Base-by-base conservation (phyloP, 2,113 vertebrate species). In the Ctenodactylus gundi region DNA sequence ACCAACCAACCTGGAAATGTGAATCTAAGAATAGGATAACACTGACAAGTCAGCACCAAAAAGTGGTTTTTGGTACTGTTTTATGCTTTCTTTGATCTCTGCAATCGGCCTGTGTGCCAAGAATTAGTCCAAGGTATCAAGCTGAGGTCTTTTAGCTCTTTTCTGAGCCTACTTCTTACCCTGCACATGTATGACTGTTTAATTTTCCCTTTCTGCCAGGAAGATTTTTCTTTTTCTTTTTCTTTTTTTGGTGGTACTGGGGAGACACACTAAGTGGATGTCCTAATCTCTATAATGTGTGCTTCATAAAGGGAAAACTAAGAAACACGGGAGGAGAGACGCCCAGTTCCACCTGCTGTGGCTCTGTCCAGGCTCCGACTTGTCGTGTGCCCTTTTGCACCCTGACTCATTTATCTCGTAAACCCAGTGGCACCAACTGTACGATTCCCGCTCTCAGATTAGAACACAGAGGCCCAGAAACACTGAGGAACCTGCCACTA, bases 401-500 rank as follows among this genome's bases (percentile, higher is more conserved):
- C 44, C 46, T 3, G 3, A 36, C 14, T 2, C n/a, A 2, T 18
- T 31, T 29, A 14, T 1, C 70, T 55, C 44, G 17, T 31, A 36
- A 23, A 12, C 46, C 21, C 55, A 6, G 2, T 12, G 15, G 44
- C 1, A 1, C 36, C 39, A 57, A 58, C 14, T 9, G 53, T 23
- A 4, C 1, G 9, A 17, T 4, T 7, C 44, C 23, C 55, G n/a
- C 39, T 65, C 58, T 46, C 53, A 11, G 1, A 27, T 2, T 15
- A 75, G 34, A 36, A 67, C 1, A 21, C 0, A 0, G 53, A 46
- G 64, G 55, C 14, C 68, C 68, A 46, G n/a, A 53, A 90, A 86
- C 20, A 36, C 1, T 2, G 18, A 53, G 12, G 5, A 14, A 67
- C 39, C 10, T 25, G 73, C 21, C 25, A 1, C 0, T 4, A 20